phyloP scores from a whole-genome alignment of 2,113 vertebrate genomes.

The Ovis canadensis region DNA sequence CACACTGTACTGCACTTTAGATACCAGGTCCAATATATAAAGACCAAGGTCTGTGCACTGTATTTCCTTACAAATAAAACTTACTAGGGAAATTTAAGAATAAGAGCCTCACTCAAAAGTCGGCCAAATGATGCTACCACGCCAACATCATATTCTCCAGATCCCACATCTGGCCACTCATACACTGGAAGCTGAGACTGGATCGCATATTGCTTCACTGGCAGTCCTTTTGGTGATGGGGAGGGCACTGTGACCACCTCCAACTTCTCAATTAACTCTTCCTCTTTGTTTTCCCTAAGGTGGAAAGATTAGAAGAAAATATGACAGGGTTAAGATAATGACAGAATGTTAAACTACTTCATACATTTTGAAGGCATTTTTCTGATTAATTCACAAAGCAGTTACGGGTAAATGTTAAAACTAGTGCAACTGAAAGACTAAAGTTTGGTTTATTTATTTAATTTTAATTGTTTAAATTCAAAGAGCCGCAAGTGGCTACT shows the following conservation, averaged over 20 bases:
- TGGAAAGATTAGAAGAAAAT: neutral
- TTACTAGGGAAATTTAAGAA: slow-evolving; percentile 93
- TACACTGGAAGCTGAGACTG: slow-evolving; percentile 83
- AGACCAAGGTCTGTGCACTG: neutral
- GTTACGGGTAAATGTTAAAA: neutral
- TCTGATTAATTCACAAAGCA: neutral
- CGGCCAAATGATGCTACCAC: slow-evolving; percentile 96
- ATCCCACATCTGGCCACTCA: slow-evolving; percentile 85
- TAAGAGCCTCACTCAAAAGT: slow-evolving; percentile 89
- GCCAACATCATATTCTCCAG: slow-evolving; percentile 88
- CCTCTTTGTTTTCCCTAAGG: slow-evolving; percentile 71
- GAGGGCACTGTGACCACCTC: slow-evolving; percentile 89
- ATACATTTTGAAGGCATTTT: neutral
- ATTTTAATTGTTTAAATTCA: slow-evolving; percentile 25
- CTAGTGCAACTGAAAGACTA: neutral
- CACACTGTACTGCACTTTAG: neutral
- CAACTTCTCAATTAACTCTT: slow-evolving; percentile 81
- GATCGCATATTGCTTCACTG: slow-evolving; percentile 85
- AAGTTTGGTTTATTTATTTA: neutral
- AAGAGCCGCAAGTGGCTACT: neutral
- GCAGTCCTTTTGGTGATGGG: slow-evolving; percentile 72
- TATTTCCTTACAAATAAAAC: slow-evolving; percentile 67
- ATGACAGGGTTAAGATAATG: neutral
- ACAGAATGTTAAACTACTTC: neutral
- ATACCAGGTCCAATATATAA: neutral